phyloP scores from a whole-genome alignment of 2,888 invertebrate species.

The Tetropium fuscum region DNA sequence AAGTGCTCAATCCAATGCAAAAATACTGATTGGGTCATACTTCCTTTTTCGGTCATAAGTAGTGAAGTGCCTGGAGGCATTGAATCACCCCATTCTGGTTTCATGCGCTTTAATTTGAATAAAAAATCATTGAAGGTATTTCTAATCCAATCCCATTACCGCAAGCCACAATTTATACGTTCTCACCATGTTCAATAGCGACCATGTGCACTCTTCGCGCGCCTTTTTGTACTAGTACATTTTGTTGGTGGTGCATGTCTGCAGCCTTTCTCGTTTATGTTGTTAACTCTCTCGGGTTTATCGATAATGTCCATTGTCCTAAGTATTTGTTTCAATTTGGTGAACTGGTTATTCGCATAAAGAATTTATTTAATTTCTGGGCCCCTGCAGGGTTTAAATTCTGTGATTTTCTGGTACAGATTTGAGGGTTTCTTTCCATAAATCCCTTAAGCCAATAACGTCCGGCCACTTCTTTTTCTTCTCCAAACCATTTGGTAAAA shows the following conservation, averaged over 20 bases:
- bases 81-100: not conserved
- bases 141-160: not conserved
- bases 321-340: not conserved
- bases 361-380: not conserved
- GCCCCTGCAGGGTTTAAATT: not conserved
- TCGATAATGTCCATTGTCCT: not conserved
- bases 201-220: not conserved
- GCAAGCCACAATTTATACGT: not conserved
- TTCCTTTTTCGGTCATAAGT: not conserved
- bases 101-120: not conserved
- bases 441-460: not conserved
- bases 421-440: not conserved
- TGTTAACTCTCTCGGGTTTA: not conserved
- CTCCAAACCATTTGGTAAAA: too few species aligned
- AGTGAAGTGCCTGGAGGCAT: not conserved
- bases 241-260: not conserved
- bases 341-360: not conserved
- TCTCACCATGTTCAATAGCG: not conserved
- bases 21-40: not conserved
- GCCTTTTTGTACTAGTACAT: not conserved
- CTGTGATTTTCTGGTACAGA: not conserved
- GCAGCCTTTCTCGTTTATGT: not conserved
- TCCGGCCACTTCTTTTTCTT: not conserved
- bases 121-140: not conserved
- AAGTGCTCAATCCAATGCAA: not conserved